Base-by-base conservation (phyloP, 2,888 invertebrate genomes). In the Acronicta leporina region DNA sequence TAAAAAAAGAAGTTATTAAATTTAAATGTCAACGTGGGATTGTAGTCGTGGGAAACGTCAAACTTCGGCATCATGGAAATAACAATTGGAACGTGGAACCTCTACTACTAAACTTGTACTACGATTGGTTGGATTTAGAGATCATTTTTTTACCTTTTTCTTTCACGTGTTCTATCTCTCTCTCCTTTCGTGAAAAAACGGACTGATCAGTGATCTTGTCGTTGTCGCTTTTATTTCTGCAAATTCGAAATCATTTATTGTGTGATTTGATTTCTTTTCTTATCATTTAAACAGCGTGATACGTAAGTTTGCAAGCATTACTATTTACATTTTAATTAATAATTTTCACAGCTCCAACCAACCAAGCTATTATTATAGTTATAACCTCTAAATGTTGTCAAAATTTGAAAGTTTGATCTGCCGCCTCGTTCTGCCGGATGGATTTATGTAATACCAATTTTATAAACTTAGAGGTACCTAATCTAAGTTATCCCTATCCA, bases 151-250 rank as follows among this genome's bases (percentile, higher is more conserved):
- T 35, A 40, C 35, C n/a, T n/a, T 43, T 45, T 35, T 13, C 50
- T 25, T 48, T 51, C 33, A 41, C 14, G 15, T 42, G 30, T 14
- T 20, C 30, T 30, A 5, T 49, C 16, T 55, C 14, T 74, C 61
- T 68, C 63, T 75, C 73, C 74, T 74, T 79, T 66, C 68, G 60
- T 70, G 71, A 72, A 64, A 70, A 74, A 75, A 77, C 68, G 76
- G 74, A 79, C 74, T 4, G 75, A 74, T 82, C 82, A 68, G 77
- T 76, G 83, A 77, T 78, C 61, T 63, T 47, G 74, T 68, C 52
- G 20, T 40, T 59, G 48, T 59, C 56, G 42, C 33, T 48, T 20
- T 20, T 52, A 58, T 46, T 60, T 66, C 30, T 6, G 30, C 20
- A 20, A 4, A 49, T 49, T 57, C 4, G 43, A 67, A 54, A 50